Conservation (phyloP, 2,113 vertebrate genomes). For the Varanus salvator region DNA sequence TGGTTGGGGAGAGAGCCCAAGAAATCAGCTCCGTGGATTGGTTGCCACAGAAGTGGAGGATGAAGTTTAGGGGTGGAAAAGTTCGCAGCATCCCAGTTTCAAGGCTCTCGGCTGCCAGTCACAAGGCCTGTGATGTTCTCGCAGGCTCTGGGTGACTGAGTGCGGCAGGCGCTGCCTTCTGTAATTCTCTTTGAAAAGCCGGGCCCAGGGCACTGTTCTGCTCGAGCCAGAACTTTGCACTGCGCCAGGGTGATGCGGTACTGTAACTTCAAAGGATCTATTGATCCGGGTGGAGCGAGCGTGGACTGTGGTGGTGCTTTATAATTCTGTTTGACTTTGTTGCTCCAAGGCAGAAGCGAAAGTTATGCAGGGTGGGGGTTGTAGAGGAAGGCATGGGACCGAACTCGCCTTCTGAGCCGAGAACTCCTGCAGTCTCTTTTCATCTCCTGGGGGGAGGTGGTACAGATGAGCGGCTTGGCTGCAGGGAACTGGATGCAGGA, state of each 20-base stretch:
- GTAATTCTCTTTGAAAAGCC: slow-evolving; percentile 34
- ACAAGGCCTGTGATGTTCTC: background rate
- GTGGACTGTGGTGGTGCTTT: slow-evolving; percentile 13
- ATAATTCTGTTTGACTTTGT: slow-evolving; percentile 38
- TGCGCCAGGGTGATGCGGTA: background rate
- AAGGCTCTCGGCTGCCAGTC: slow-evolving; percentile 7
- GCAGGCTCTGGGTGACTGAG: background rate
- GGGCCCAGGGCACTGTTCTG: slow-evolving; percentile 5
- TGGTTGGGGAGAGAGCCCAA: background rate
- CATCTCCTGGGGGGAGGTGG: background rate
- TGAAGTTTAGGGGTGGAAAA: slow-evolving; percentile 1
- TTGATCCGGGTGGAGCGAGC: slow-evolving; percentile 26
- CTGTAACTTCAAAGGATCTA: slow-evolving; percentile 33
- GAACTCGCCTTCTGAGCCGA: background rate
- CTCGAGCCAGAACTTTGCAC: background rate
- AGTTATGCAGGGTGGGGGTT: background rate
- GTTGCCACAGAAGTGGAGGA: slow-evolving; percentile 6
- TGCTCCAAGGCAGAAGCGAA: slow-evolving; percentile 7
- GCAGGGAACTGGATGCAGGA: background rate
- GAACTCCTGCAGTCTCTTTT: slow-evolving; percentile 4
- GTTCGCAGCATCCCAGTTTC: background rate
- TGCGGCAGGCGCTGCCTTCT: background rate
- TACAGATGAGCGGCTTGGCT: background rate
- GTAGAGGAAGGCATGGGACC: background rate
- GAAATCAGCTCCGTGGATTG: background rate